Evolutionary conservation across 1,140 invertebrate species (phyloP).

Genomic region (Apis laboriosa): DNA sequence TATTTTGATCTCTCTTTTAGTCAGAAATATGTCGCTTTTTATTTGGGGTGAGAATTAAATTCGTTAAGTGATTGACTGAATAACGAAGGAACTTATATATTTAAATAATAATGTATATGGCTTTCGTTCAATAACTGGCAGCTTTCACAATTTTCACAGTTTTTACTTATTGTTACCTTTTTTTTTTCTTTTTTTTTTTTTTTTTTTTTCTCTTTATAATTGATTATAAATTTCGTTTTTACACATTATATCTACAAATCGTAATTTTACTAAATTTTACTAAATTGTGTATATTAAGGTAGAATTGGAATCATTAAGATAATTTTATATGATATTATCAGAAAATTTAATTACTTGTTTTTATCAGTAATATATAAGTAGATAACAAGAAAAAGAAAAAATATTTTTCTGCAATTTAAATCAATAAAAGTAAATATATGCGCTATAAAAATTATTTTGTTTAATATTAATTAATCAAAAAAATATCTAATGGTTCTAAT

Average conservation of each 20-base stretch:
- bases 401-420: constrained; percentile 7
- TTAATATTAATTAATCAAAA: neutral
- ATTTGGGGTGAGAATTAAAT: constrained; percentile 75
- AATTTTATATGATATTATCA: neutral
- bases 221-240: constrained; percentile 49
- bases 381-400: neutral
- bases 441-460: constrained; percentile 2
- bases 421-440: neutral
- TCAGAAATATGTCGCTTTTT: constrained; percentile 82
- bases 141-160: constrained; percentile 77
- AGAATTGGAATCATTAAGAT: constrained; percentile 52
- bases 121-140: constrained; percentile 75
- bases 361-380: neutral
- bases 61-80: constrained; percentile 71
- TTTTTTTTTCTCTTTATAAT: constrained; percentile 66
- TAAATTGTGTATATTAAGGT: constrained; percentile 49
- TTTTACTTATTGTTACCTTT: constrained; percentile 76
- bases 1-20: constrained; percentile 88
- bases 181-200: constrained; percentile 72
- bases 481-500: constrained; percentile 47
- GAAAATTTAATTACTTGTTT: constrained; percentile 13
- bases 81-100: constrained; percentile 64
- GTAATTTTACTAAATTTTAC: constrained; percentile 56
- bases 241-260: constrained; percentile 53
- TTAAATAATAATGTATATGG: constrained; percentile 52